Evolutionary conservation across 2,888 invertebrate genomes (phyloP).

Genomic region (Temnothorax rugatulus): DNA sequence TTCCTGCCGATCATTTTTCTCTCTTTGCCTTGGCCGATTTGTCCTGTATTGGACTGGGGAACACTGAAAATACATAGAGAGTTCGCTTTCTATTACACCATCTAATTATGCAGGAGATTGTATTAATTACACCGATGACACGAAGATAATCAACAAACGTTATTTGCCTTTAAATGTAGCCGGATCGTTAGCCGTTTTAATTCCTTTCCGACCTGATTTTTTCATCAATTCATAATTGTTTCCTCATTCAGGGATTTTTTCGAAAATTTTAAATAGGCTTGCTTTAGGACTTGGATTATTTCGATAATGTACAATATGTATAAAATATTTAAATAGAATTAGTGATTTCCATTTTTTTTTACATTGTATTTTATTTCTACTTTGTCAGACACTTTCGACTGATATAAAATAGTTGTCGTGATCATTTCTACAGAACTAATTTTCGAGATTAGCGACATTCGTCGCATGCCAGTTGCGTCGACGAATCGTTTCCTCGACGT

Average conservation of each 20-base stretch:
- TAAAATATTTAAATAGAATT: background rate
- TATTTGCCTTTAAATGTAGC: background rate
- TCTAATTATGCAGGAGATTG: background rate
- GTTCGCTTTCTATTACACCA: background rate
- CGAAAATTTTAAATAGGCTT: background rate
- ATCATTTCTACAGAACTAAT: slow-evolving; percentile 9
- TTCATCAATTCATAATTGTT: background rate
- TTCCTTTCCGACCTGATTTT: background rate
- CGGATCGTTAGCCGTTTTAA: background rate
- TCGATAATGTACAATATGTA: background rate
- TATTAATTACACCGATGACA: background rate
- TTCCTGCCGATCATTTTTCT: background rate
- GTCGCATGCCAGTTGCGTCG: slow-evolving; percentile 6
- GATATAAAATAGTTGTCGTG: background rate
- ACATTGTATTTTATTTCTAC: background rate
- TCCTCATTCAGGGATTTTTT: background rate
- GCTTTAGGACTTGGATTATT: background rate
- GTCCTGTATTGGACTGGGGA: background rate
- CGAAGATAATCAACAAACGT: background rate
- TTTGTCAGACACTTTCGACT: background rate
- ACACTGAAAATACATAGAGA: background rate
- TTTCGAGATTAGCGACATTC: slow-evolving; percentile 25
- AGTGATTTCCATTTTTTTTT: background rate
- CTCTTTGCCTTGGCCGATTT: background rate
- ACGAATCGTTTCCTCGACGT: slow-evolving; percentile 5